Conservation (phyloP, 1,140 invertebrate genomes). For the Tigriopus japonicus region DNA sequence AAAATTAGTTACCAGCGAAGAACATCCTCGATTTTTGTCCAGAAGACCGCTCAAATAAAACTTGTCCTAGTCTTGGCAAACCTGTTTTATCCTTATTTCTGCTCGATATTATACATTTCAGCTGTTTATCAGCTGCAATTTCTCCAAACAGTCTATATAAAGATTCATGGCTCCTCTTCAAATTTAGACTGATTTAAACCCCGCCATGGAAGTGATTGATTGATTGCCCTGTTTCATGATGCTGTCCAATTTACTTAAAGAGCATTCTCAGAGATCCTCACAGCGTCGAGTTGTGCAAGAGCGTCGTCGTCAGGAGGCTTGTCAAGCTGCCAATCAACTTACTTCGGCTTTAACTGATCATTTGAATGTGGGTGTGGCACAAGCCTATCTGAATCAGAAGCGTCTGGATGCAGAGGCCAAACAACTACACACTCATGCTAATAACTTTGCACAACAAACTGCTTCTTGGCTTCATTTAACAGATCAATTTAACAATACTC, state of each 20-base stretch:
- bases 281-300: constrained; percentile 27
- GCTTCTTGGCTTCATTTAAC: constrained; percentile 85
- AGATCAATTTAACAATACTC: constrained; percentile 79
- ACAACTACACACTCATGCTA: constrained; percentile 78
- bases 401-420: constrained; percentile 91
- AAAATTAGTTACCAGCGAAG: no score
- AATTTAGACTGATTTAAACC: no score
- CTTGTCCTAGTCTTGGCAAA: no score
- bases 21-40: no score
- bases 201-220: no score
- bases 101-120: no score
- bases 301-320: neutral
- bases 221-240: neutral
- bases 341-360: constrained; percentile 89
- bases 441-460: constrained; percentile 87
- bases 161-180: no score
- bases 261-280: neutral
- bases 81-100: no score
- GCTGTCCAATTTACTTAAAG: neutral
- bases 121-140: no score
- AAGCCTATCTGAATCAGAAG: constrained; percentile 90
- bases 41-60: no score
- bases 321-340: constrained; percentile 33
- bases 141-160: no score
- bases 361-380: constrained; percentile 77